Conservation (phyloP, 2,113 vertebrate genomes). For the Nicator chloris region DNA sequence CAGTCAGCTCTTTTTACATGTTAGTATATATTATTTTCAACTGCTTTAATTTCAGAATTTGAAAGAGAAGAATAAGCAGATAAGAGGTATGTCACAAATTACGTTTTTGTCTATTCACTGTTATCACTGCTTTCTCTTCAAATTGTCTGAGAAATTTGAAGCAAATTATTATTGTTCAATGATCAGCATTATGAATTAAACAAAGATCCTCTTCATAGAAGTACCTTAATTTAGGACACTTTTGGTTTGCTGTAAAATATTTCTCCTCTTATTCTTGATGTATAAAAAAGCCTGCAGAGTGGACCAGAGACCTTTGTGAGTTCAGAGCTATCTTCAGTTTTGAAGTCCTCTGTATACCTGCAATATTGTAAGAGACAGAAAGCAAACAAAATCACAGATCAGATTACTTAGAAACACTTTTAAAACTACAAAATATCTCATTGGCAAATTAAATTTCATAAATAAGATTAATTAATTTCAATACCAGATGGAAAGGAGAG, state of each 20-base stretch:
- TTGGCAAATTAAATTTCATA: neutral
- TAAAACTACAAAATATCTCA: neutral
- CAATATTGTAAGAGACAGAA: neutral
- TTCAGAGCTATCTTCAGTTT: neutral
- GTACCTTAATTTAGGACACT: neutral
- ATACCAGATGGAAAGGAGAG: neutral
- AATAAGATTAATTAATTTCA: neutral
- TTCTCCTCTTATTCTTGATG: neutral
- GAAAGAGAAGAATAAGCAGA: neutral
- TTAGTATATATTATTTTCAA: neutral
- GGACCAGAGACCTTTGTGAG: neutral
- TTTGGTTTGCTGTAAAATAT: neutral
- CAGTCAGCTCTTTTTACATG: neutral
- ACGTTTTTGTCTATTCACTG: neutral
- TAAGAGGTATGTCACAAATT: neutral
- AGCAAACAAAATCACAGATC: neutral
- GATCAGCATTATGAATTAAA: neutral
- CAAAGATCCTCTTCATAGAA: neutral
- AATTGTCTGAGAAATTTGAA: neutral
- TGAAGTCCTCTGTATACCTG: slow-evolving; percentile 15
- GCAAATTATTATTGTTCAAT: neutral
- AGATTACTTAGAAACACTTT: neutral
- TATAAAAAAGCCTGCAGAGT: neutral
- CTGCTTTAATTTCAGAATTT: neutral
- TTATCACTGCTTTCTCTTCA: neutral